These are phyloP conservation scores for Brachyptera putata DNA, from an alignment of 2,888 invertebrate genomes.

Conservation along the genomic window DNA sequence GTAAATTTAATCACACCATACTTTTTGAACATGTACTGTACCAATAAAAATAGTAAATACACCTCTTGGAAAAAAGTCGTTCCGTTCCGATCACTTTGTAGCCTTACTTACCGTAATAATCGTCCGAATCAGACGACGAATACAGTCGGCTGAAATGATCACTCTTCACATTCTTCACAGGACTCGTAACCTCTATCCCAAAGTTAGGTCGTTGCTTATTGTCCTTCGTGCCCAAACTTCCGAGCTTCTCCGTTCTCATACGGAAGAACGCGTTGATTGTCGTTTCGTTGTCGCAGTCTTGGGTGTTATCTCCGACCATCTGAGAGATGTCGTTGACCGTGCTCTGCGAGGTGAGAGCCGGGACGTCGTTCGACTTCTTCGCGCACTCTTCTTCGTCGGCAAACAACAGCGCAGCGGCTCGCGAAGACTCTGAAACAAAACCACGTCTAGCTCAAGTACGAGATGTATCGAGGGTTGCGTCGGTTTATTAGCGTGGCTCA, in stretches of 20 bases:
- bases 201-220: not conserved
- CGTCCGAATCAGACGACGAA: not conserved
- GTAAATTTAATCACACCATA: too few species aligned
- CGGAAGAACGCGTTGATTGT: not conserved
- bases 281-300: not conserved
- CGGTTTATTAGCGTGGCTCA: too few species aligned
- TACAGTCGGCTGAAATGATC: not conserved
- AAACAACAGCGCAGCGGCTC: not conserved
- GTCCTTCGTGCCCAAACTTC: not conserved
- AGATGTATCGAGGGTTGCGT: too few species aligned
- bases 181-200: not conserved
- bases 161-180: not conserved
- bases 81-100: too few species aligned
- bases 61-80: too few species aligned
- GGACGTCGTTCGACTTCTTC: not conserved
- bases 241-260: not conserved
- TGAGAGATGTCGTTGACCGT: not conserved
- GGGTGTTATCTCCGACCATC: not conserved
- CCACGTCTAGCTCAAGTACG: conserved; percentile 1
- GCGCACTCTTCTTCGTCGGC: not conserved
- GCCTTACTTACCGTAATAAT: not conserved
- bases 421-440: not conserved
- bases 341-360: not conserved
- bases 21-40: too few species aligned
- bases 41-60: too few species aligned